A percentile compares a stretch with the other conserved stretches of the same genome.
These are phyloP conservation scores for Trochalopteron elliotii DNA, from an alignment of 2,113 vertebrate species.

Conservation along the genomic window DNA sequence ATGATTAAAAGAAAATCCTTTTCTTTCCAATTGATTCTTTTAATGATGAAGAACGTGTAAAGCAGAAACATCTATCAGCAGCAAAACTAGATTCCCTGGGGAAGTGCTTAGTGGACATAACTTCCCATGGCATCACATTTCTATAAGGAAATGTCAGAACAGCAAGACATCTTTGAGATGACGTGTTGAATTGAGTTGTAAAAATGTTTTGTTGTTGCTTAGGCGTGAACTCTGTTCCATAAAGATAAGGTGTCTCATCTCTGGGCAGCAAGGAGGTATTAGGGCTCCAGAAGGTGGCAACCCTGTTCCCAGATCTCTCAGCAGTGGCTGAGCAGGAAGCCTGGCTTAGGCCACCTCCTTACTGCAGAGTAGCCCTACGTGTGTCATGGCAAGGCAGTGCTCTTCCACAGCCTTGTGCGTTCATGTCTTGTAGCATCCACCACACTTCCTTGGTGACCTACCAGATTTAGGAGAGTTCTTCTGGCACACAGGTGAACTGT, in stretches of 20 bases:
- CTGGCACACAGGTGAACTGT: neutral
- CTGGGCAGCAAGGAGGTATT: neutral
- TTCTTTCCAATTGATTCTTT: neutral
- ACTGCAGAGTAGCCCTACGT: rapidly evolving
- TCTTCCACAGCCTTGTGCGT: neutral
- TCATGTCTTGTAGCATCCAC: neutral
- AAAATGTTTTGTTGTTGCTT: neutral
- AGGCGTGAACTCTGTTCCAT: neutral
- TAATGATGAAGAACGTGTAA: neutral
- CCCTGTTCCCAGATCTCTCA: neutral
- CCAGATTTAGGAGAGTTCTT: neutral
- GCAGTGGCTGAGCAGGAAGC: neutral
- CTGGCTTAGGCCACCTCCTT: neutral
- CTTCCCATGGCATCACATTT: neutral
- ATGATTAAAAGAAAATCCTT: neutral
- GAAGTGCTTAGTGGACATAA: neutral
- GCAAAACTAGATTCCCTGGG: neutral
- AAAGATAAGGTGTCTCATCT: neutral
- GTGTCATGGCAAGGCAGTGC: neutral
- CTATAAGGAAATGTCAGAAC: neutral
- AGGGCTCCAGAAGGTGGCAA: neutral
- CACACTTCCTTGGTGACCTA: neutral
- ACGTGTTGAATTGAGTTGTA: neutral
- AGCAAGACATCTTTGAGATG: neutral
- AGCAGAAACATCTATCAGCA: neutral